Base-by-base conservation (phyloP, 2,113 vertebrate species). In the Apodemus sylvaticus region DNA sequence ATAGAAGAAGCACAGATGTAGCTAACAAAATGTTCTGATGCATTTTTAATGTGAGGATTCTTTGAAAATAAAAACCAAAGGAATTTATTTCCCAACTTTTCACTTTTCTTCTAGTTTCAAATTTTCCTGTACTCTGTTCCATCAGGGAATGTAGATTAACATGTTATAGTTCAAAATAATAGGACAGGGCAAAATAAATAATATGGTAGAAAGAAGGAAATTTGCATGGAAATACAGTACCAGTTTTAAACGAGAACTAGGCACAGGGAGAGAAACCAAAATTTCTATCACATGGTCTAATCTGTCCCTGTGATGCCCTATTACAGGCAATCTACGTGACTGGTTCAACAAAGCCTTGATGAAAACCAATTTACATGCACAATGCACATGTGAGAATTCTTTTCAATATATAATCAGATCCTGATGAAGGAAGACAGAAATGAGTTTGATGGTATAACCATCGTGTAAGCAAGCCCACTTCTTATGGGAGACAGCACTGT, bases 41-140 rank as follows among this genome's bases (percentile, higher is more conserved):
- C 24, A 51, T 96, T 95, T 93, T 90, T 90, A 73, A 81, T 70
- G 16, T 70, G 34, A 53, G 5, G 4, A 86, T 82, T 93, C 89
- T 3, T 71, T 64, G 22, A 11, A 96, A 92, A 83, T 71, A 26
- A 39, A 39, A 91, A 36, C 5, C 4, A 74, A 71, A 91, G 4
- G 16, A 77, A 58, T 76, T 7, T 4, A 45, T 51, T 64, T 95
- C 12, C 8, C 83, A 4, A 39, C 64, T 71, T 85, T 64, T 93
- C 87, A 76, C 11, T 34, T 20, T 29, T 12, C 16, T 91, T 1
- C n/a, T 29, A 73, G 7, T 83, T 82, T 42, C 77, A 89, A 19
- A n/a, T 45, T 93, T 70, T 4, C 24, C 24, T 82, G 13, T 71
- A 1, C 1, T 81, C 14, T 11, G 19, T 60, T 86, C 45, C 3